phyloP scores from a whole-genome alignment of 2,888 invertebrate species.

The Xestia sexstrigata region DNA sequence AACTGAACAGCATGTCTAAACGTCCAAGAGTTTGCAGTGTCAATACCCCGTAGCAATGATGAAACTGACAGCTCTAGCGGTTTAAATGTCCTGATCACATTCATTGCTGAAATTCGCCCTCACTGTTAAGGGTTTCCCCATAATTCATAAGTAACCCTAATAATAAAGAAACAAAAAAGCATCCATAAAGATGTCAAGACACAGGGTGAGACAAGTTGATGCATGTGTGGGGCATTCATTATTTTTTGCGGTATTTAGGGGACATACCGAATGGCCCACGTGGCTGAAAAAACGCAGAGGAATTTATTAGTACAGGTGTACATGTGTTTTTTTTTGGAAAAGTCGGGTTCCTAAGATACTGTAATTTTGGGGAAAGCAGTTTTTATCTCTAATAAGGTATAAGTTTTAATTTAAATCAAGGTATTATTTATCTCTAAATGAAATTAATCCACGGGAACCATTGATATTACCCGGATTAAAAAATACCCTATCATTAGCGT shows the following conservation, averaged over 20 bases:
- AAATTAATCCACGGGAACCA: too few relatives aligned
- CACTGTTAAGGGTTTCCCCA: not conserved
- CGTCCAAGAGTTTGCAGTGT: too few relatives aligned
- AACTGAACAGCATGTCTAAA: too few relatives aligned
- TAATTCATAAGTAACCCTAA: constrained; percentile 55
- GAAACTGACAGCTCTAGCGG: not conserved
- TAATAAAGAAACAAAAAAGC: constrained; percentile 70
- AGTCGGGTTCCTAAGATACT: not conserved
- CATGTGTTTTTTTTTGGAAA: not conserved
- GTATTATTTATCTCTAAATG: too few relatives aligned
- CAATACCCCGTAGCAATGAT: too few relatives aligned
- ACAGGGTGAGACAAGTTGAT: constrained; percentile 74
- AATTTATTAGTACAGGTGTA: constrained; percentile 59
- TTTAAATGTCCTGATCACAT: not conserved
- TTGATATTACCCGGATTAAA: too few relatives aligned
- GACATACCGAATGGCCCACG: constrained; percentile 57
- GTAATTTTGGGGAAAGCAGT: not conserved
- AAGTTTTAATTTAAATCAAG: too few relatives aligned
- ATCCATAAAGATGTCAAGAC: constrained; percentile 77
- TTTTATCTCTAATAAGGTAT: not conserved
- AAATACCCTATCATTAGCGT: too few relatives aligned
- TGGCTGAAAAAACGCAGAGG: constrained; percentile 30
- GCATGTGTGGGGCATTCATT: constrained; percentile 78
- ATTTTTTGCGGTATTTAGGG: constrained; percentile 75
- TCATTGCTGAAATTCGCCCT: not conserved